phyloP scores from a whole-genome alignment of 2,888 invertebrate genomes.

The Sarcophaga variegata region DNA sequence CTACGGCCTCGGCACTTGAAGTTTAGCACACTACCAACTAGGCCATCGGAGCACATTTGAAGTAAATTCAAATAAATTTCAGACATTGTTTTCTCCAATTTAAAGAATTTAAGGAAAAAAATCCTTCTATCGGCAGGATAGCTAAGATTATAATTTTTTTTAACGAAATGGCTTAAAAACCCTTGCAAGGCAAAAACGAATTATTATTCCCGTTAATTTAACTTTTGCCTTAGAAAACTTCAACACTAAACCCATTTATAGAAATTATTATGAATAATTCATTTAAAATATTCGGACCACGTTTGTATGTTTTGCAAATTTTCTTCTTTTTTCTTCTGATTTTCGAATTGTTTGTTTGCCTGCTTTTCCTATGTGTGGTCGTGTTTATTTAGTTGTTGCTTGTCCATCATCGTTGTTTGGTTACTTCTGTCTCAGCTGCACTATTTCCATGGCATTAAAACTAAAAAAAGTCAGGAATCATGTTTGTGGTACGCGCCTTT shows the following conservation, averaged over 20 bases:
- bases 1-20: too few species aligned
- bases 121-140: too few species aligned
- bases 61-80: too few species aligned
- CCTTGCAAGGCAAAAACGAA: too few species aligned
- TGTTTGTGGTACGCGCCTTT: constrained; percentile 18
- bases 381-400: constrained; percentile 47
- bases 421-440: constrained; percentile 56
- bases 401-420: not conserved
- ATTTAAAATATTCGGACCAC: constrained; percentile 60
- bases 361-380: not conserved
- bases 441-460: constrained; percentile 50
- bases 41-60: too few species aligned
- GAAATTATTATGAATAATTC: constrained; percentile 8
- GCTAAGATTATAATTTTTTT: too few species aligned
- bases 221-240: not conserved
- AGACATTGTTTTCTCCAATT: too few species aligned
- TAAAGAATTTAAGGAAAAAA: too few species aligned
- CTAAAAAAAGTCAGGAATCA: constrained; percentile 33
- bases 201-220: too few species aligned
- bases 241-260: constrained; percentile 25
- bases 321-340: constrained; percentile 1
- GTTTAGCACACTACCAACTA: too few species aligned
- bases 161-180: too few species aligned
- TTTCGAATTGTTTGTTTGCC: not conserved
- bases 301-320: constrained; percentile 54